These are phyloP conservation scores for Oithona nana DNA, from an alignment of 2,888 invertebrate genomes.

Conservation along the genomic window DNA sequence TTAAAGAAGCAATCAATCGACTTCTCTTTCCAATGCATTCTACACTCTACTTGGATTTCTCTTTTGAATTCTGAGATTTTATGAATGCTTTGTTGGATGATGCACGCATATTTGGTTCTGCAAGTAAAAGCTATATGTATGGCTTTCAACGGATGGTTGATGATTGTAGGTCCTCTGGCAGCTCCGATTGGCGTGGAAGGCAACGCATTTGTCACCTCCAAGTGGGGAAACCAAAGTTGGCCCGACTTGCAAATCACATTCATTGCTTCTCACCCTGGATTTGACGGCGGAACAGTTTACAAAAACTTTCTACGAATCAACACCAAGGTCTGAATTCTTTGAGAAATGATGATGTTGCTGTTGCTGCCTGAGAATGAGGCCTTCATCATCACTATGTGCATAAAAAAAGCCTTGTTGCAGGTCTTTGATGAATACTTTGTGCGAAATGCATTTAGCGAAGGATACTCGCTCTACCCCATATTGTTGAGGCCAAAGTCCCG, in stretches of 20 bases:
- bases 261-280: constrained; percentile 13
- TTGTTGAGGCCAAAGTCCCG: constrained; percentile 29
- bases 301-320: constrained; percentile 4
- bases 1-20: no score
- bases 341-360: no score
- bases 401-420: no score
- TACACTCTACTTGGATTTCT: no score
- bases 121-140: no score
- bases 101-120: not conserved
- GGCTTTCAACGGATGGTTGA: no score
- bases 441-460: constrained; percentile 18
- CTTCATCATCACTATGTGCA: not conserved
- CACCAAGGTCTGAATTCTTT: not conserved
- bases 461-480: constrained; percentile 17
- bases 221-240: constrained; percentile 48
- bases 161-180: constrained; percentile 69
- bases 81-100: not conserved
- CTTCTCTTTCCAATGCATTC: no score
- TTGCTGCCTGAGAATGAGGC: no score
- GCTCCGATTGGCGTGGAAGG: constrained; percentile 71
- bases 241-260: constrained; percentile 18
- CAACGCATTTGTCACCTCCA: constrained; percentile 65
- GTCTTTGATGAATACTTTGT: not conserved
- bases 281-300: constrained; percentile 13
- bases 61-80: no score